Conservation (phyloP, 2,888 invertebrate species). For the Platycheirus rosarum region DNA sequence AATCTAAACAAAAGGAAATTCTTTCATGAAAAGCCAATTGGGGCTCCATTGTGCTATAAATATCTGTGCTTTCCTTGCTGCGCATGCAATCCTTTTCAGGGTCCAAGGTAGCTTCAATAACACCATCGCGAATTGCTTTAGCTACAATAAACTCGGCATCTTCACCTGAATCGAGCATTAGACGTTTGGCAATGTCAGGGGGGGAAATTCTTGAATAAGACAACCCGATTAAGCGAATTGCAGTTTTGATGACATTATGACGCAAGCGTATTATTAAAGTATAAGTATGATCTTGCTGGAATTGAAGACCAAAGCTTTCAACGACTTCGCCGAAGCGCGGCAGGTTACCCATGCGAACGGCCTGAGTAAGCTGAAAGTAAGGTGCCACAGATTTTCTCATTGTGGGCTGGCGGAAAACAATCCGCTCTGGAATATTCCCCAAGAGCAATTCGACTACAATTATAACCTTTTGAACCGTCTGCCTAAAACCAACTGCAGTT, state of each 20-base stretch:
- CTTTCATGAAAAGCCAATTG: conserved; percentile 98
- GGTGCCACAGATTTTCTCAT: conserved; percentile 94
- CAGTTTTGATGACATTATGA: conserved; percentile 99
- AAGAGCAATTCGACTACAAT: conserved; percentile 96
- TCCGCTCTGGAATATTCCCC: conserved; percentile 98
- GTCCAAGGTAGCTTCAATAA: conserved; percentile 98
- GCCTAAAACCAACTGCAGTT: conserved; percentile 99
- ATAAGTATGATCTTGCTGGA: conserved; percentile 96
- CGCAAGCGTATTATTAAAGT: conserved; percentile 96
- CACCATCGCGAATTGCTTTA: conserved; percentile 98
- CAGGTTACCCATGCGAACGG: conserved; percentile 96
- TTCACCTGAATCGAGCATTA: conserved; percentile 96
- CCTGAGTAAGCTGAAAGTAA: conserved; percentile 98
- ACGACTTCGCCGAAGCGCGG: conserved; percentile 96
- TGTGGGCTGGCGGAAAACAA: conserved; percentile 95
- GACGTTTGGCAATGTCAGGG: conserved; percentile 95
- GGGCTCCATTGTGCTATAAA: conserved; percentile 98
- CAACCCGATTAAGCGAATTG: conserved; percentile 96
- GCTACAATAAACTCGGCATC: conserved; percentile 99
- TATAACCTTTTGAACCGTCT: conserved; percentile 97
- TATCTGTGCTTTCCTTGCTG: conserved; percentile 97
- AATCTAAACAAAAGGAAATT: conserved; percentile 97
- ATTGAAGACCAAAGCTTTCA: conserved; percentile 94
- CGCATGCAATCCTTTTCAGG: conserved; percentile 98
- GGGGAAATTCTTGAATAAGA: conserved; percentile 98